These are phyloP conservation scores for Thereva unica DNA, from an alignment of 2,888 invertebrate species.

Conservation along the genomic window DNA sequence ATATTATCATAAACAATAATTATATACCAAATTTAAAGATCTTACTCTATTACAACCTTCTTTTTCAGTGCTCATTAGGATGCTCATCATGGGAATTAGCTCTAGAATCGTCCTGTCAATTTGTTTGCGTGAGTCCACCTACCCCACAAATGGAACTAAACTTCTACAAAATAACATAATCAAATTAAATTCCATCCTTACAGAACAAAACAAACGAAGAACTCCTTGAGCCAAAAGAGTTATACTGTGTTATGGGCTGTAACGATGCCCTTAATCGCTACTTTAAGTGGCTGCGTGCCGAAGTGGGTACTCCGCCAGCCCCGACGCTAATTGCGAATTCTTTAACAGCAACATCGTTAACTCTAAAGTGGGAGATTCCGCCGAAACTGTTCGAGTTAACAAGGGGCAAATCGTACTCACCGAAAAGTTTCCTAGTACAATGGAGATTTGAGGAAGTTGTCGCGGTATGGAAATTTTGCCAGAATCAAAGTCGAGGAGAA, in stretches of 20 bases:
- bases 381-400: constrained; percentile 54
- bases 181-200: constrained; percentile 3
- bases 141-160: constrained; percentile 4
- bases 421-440: constrained; percentile 69
- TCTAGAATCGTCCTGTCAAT: constrained; percentile 74
- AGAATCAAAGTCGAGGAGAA: constrained; percentile 71
- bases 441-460: constrained; percentile 74
- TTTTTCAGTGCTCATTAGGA: constrained; percentile 77
- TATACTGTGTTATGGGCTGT: constrained; percentile 82
- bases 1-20: too few species aligned
- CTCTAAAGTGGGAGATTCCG: constrained; percentile 74
- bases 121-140: constrained; percentile 77
- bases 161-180: constrained; percentile 9
- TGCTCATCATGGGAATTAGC: constrained; percentile 80
- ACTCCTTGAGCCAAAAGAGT: constrained; percentile 68
- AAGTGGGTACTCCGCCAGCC: constrained; percentile 71
- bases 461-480: constrained; percentile 81
- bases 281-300: constrained; percentile 70
- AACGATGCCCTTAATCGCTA: constrained; percentile 78
- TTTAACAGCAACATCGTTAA: constrained; percentile 75
- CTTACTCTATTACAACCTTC: constrained; percentile 42
- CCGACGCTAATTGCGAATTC: constrained; percentile 80
- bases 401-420: constrained; percentile 63
- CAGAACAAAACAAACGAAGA: constrained; percentile 74
- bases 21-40: too few species aligned